Percentiles rank a stretch among this genome's conserved stretches.
Evolutionary conservation across 2,113 vertebrate genomes (phyloP).

Genomic region (Burhinus bistriatus): DNA sequence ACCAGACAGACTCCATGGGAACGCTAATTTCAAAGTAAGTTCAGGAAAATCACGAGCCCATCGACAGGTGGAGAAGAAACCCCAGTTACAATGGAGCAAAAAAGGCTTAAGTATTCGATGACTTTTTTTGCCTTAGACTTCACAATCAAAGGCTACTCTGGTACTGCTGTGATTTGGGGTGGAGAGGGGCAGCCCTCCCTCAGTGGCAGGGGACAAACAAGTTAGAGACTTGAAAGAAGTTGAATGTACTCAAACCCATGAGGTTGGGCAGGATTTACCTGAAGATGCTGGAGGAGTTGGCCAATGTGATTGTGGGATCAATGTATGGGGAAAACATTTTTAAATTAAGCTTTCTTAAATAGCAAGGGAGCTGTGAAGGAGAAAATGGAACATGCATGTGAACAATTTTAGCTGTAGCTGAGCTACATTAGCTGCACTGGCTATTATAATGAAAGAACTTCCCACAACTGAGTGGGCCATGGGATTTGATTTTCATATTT

Average conservation of each 20-base stretch:
- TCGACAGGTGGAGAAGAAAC: background rate
- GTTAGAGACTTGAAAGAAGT: background rate
- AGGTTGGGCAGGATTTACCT: background rate
- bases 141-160: background rate
- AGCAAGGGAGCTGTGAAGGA: background rate
- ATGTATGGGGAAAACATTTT: background rate
- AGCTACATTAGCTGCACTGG: background rate
- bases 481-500: slow-evolving; percentile 33
- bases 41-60: background rate
- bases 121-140: background rate
- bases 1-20: background rate
- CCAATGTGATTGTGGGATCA: background rate
- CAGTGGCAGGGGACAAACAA: background rate
- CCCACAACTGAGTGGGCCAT: background rate
- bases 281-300: background rate
- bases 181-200: background rate
- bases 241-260: background rate
- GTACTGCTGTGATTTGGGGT: background rate
- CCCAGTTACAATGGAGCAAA: background rate
- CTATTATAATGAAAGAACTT: slow-evolving; percentile 20
- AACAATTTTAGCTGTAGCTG: background rate
- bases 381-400: background rate
- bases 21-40: background rate
- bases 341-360: background rate
- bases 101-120: background rate